Percentiles rank a stretch among this genome's conserved stretches.
Conservation (phyloP, 2,888 invertebrate genomes). For the Morinoia aosen region DNA sequence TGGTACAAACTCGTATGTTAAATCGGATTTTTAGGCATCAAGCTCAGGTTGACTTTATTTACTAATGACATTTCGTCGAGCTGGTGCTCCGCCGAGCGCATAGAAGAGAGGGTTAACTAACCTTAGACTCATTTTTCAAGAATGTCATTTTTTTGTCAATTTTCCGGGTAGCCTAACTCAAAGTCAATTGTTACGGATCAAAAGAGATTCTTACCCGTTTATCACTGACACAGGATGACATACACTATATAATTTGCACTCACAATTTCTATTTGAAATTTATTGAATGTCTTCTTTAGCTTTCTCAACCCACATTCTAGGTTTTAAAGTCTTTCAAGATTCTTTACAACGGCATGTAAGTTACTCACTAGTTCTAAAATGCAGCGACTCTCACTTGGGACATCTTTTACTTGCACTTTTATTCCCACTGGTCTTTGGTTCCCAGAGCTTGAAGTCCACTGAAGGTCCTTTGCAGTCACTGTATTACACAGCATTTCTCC, state of each 20-base stretch:
- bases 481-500: neutral
- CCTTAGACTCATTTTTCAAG: too few relatives aligned
- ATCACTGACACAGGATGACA: neutral
- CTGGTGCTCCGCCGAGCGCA: too few relatives aligned
- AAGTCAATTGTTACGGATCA: too few relatives aligned
- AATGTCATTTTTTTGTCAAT: too few relatives aligned
- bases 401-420: neutral
- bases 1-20: too few relatives aligned
- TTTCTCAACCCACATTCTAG: neutral
- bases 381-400: neutral
- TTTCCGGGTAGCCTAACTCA: too few relatives aligned
- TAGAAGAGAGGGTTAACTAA: too few relatives aligned
- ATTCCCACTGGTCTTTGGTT: neutral
- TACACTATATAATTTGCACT: neutral
- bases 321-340: neutral
- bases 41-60: too few relatives aligned
- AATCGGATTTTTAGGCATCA: too few relatives aligned
- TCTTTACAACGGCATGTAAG: neutral
- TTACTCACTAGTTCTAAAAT: neutral
- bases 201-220: too few relatives aligned
- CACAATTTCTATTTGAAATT: neutral
- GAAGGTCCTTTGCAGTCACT: neutral
- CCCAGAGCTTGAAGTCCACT: neutral
- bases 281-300: neutral
- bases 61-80: too few relatives aligned